Conservation (phyloP, 2,797 vertebrate genomes). For the Emydoidea blandingii region DNA sequence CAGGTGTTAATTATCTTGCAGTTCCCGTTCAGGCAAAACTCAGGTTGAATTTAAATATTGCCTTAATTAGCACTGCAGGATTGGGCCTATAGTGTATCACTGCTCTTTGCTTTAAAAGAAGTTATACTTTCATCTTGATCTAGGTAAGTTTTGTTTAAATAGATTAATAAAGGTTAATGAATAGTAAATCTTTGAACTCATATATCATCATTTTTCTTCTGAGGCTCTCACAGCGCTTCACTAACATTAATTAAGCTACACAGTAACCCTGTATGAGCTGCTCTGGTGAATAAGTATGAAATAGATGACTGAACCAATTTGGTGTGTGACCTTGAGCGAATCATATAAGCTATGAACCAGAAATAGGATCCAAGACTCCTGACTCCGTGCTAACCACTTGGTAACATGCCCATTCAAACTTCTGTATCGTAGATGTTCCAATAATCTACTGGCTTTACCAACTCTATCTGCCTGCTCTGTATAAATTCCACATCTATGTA, state of each 20-base stretch:
- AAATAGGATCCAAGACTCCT: background rate
- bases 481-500: background rate
- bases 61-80: background rate
- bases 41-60: background rate
- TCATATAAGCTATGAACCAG: background rate
- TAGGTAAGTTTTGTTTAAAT: background rate
- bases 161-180: background rate
- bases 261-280: background rate
- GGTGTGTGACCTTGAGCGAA: background rate
- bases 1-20: background rate
- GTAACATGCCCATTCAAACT: background rate
- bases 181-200: background rate
- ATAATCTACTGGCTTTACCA: background rate
- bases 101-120: background rate
- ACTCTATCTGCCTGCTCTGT: background rate
- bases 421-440: background rate
- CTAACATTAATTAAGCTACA: background rate
- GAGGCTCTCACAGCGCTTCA: background rate
- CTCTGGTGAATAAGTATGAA: background rate
- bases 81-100: background rate
- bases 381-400: fast-evolving
- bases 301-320: no score
- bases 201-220: background rate
- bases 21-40: background rate
- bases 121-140: background rate